Conservation (phyloP, 1,140 invertebrate species). For the Lutraria rhynchaena region DNA sequence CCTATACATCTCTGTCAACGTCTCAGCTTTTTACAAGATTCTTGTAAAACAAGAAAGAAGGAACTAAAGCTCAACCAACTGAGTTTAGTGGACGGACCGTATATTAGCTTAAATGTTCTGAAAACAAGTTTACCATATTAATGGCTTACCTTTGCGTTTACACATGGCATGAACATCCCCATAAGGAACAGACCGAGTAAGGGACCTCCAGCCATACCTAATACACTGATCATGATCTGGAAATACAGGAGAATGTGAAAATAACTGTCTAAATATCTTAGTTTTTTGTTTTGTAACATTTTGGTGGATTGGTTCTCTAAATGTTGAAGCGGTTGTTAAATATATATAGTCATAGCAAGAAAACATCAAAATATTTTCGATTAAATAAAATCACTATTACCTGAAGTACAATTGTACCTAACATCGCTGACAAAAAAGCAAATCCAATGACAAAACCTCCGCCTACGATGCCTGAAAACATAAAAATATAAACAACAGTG, state of each 20-base stretch:
- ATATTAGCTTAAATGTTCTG: no score
- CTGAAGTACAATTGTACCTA: constrained; percentile 70
- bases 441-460: constrained; percentile 72
- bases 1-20: no score
- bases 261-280: constrained; percentile 3
- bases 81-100: no score
- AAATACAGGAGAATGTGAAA: constrained; percentile 48
- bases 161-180: constrained; percentile 81
- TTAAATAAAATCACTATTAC: constrained; percentile 41
- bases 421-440: constrained; percentile 69
- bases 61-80: no score
- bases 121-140: not conserved
- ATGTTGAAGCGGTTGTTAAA: no score
- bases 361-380: not conserved
- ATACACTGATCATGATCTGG: constrained; percentile 76
- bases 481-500: no score
- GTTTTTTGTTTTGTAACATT: no score
- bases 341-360: no score
- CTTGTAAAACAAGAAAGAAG: no score
- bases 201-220: constrained; percentile 80
- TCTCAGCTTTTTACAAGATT: no score
- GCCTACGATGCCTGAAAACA: constrained; percentile 57
- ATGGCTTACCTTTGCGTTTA: constrained; percentile 72
- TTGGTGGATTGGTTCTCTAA: no score
- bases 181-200: constrained; percentile 79